Percentiles rank a stretch among this genome's conserved stretches.
Conservation (phyloP, 2,888 invertebrate species). For the Capitulum mitella region DNA sequence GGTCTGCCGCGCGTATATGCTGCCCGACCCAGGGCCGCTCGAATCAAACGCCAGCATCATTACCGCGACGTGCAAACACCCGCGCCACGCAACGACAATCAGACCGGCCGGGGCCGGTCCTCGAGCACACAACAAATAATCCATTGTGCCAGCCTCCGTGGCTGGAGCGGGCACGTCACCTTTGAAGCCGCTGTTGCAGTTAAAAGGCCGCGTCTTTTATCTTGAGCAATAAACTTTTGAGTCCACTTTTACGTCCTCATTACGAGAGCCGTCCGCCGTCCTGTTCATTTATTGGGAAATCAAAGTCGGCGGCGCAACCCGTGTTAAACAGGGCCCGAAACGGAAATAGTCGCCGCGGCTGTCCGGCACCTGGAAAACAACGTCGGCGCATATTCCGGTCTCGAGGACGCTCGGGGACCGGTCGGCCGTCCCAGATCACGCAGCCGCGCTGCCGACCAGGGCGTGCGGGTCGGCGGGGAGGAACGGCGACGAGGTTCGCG, state of each 20-base stretch:
- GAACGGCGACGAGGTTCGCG: too few relatives aligned
- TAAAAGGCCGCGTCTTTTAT: neutral
- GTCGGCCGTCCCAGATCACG: too few relatives aligned
- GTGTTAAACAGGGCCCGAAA: neutral
- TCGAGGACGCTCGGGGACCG: too few relatives aligned
- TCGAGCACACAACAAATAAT: neutral
- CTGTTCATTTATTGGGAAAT: neutral
- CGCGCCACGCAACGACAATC: neutral
- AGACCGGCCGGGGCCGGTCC: neutral
- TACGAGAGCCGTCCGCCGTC: neutral
- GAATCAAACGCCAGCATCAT: neutral
- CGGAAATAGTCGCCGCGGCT: neutral
- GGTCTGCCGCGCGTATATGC: too few relatives aligned
- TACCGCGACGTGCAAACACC: neutral
- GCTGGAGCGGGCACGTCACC: neutral
- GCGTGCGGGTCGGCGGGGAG: too few relatives aligned
- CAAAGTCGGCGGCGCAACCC: neutral
- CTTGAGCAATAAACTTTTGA: neutral
- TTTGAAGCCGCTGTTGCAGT: neutral
- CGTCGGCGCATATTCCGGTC: too few relatives aligned
- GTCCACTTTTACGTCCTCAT: neutral
- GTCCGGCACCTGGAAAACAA: neutral
- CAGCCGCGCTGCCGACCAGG: too few relatives aligned
- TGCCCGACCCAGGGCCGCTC: too few relatives aligned
- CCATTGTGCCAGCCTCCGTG: neutral